These are phyloP conservation scores for Oceanodroma tethys DNA, from an alignment of 2,113 vertebrate genomes.

Conservation along the genomic window DNA sequence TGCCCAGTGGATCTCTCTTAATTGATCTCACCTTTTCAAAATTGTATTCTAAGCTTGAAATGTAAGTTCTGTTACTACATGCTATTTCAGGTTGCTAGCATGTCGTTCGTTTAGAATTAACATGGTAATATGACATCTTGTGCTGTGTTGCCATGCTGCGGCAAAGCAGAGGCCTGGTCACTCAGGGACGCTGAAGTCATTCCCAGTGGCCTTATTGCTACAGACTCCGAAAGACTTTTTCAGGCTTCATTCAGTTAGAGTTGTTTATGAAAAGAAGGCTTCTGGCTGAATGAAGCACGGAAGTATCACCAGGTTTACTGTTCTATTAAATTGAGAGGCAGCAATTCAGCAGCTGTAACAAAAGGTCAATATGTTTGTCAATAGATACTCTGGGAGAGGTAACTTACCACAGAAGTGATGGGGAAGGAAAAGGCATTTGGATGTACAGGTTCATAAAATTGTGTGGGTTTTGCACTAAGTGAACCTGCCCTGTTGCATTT, in stretches of 20 bases:
- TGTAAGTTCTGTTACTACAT: background rate
- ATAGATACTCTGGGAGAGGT: background rate
- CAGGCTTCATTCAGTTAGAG: background rate
- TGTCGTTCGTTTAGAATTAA: background rate
- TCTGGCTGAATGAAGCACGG: background rate
- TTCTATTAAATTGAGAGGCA: background rate
- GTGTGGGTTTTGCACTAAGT: background rate
- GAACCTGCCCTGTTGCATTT: background rate
- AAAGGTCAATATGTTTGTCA: background rate
- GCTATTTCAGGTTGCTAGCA: background rate
- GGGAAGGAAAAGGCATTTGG: background rate
- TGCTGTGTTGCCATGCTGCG: background rate
- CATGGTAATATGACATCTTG: no score
- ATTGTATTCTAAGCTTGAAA: background rate
- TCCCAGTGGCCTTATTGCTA: background rate
- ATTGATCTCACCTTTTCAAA: background rate
- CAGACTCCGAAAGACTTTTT: background rate
- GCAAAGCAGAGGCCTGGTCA: background rate
- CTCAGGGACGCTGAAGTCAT: background rate
- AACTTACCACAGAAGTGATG: fast-evolving
- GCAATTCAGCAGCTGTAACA: background rate
- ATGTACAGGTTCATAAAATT: background rate
- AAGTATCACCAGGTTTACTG: background rate
- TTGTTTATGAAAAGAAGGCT: background rate
- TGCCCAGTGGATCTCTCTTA: background rate